A percentile compares a stretch with the other conserved stretches of the same genome.
phyloP scores from a whole-genome alignment of 2,888 invertebrate genomes.

The Microplitis deprimator region DNA sequence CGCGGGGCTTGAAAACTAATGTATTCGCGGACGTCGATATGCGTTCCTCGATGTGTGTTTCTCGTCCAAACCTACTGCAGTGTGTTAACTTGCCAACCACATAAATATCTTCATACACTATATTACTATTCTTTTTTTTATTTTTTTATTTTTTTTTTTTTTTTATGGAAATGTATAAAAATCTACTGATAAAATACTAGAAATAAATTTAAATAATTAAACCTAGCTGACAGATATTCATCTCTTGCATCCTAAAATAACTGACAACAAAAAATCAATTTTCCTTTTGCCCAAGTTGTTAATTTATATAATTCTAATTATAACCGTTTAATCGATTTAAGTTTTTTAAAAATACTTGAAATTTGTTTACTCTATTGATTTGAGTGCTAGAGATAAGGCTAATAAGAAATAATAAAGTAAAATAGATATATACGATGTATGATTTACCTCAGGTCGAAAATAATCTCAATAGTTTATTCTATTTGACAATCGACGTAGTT shows the following conservation, averaged over 20 bases:
- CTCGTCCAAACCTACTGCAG: constrained; percentile 2
- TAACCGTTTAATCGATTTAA: too few relatives aligned
- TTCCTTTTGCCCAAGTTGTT: too few relatives aligned
- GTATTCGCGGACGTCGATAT: constrained; percentile 38
- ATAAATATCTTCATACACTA: constrained; percentile 14
- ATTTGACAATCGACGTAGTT: constrained; percentile 21
- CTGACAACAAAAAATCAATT: too few relatives aligned
- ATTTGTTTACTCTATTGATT: too few relatives aligned
- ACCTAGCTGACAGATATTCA: not conserved
- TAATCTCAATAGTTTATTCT: constrained; percentile 12
- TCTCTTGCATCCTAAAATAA: too few relatives aligned
- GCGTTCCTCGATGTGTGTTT: constrained; percentile 24
- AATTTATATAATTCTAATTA: too few relatives aligned
- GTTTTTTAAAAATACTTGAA: too few relatives aligned
- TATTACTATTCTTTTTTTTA: constrained; percentile 10
- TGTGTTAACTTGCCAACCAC: constrained; percentile 20
- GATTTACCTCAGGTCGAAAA: constrained; percentile 11
- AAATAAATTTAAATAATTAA: not conserved
- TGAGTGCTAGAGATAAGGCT: too few relatives aligned
- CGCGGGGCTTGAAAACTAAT: constrained; percentile 40
- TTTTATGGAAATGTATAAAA: not conserved
- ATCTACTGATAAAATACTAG: not conserved
- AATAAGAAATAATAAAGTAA: too few relatives aligned
- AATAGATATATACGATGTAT: not conserved
- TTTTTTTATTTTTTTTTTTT: constrained; percentile 28